phyloP scores from a whole-genome alignment of 1,140 invertebrate genomes.

The Pogonomyrmex barbatus region DNA sequence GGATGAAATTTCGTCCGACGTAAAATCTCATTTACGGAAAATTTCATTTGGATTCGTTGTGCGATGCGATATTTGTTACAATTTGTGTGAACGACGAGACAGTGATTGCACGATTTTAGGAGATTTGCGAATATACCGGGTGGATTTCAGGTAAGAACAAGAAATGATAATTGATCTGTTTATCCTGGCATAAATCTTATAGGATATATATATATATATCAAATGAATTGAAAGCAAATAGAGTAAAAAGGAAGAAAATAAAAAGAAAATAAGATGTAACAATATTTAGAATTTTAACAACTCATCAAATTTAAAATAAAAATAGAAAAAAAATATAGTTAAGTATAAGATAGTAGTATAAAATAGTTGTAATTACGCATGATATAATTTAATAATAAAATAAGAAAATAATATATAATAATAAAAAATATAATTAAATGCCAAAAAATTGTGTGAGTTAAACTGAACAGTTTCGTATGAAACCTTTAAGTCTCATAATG shows the following conservation, averaged over 20 bases:
- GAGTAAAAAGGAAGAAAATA: background rate
- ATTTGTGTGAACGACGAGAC: constrained; percentile 31
- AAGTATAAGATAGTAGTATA: no score
- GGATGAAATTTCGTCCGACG: constrained; percentile 11
- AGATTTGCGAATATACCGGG: background rate
- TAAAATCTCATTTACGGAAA: constrained; percentile 25
- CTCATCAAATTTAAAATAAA: background rate
- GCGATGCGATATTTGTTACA: constrained; percentile 36
- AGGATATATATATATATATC: background rate
- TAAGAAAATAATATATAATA: background rate
- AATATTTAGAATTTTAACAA: background rate
- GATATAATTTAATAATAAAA: background rate
- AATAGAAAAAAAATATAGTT: background rate
- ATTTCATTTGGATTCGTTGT: constrained; percentile 40
- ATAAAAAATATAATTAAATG: background rate
- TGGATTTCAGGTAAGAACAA: constrained; percentile 8
- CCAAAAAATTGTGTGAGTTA: background rate
- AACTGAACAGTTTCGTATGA: background rate
- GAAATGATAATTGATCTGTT: background rate
- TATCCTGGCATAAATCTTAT: background rate
- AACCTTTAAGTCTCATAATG: background rate
- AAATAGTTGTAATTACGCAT: background rate
- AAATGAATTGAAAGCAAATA: background rate
- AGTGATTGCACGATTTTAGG: background rate
- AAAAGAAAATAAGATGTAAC: background rate